Evolutionary conservation across 2,888 invertebrate species (phyloP).

Genomic region (Nomada fucata): DNA sequence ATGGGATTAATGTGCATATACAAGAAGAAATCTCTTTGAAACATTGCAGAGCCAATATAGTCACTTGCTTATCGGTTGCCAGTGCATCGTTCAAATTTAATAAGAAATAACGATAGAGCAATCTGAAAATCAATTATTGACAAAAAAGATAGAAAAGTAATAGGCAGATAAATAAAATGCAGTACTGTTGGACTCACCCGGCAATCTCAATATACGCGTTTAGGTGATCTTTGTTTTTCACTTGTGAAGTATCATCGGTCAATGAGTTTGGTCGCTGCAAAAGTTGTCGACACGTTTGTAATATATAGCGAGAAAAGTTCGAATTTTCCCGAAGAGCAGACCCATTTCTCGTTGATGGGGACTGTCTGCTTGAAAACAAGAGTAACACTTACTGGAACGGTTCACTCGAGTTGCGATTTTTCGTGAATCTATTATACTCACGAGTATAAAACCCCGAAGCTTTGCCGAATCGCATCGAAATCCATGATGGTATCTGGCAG

Average conservation of each 20-base stretch:
- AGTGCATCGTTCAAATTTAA: constrained; percentile 85
- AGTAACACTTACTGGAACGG: not conserved
- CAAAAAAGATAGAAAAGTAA: too few relatives aligned
- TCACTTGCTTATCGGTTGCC: constrained; percentile 86
- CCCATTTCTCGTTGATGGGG: constrained; percentile 85
- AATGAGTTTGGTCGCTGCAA: constrained; percentile 82
- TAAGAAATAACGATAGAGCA: constrained; percentile 80
- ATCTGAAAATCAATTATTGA: constrained; percentile 68
- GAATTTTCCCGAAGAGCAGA: constrained; percentile 85
- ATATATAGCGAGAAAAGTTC: constrained; percentile 87
- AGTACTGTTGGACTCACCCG: constrained; percentile 73
- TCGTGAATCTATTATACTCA: constrained; percentile 20
- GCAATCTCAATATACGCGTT: constrained; percentile 82
- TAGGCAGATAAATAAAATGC: not conserved
- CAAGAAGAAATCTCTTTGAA: constrained; percentile 84
- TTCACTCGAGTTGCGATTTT: not conserved
- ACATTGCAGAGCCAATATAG: constrained; percentile 86
- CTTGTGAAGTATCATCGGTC: constrained; percentile 78
- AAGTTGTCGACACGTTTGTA: constrained; percentile 84
- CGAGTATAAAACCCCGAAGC: constrained; percentile 83
- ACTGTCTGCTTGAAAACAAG: constrained; percentile 82
- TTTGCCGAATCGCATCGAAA: constrained; percentile 83
- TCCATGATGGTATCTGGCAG: constrained; percentile 84
- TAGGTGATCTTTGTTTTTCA: constrained; percentile 75
- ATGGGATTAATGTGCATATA: constrained; percentile 78